Evolutionary conservation across 2,797 vertebrate genomes (phyloP).

Genomic region (Setipinna tenuifilis): DNA sequence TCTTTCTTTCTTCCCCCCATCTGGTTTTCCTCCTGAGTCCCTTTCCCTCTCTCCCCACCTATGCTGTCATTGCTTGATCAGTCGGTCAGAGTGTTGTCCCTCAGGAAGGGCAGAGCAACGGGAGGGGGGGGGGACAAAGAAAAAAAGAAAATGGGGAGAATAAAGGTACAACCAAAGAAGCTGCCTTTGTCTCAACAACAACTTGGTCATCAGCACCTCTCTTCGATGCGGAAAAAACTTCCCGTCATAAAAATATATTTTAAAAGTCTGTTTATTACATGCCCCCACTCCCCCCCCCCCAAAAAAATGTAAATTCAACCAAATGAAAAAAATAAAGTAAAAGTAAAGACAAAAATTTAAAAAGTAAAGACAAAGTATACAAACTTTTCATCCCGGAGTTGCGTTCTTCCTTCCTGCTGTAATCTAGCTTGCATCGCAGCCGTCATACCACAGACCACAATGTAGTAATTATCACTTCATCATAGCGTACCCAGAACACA

Average conservation of each 20-base stretch:
- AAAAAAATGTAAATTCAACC: no score
- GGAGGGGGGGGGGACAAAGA: constrained; percentile 62
- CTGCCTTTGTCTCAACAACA: constrained; percentile 71
- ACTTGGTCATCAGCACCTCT: constrained; percentile 71
- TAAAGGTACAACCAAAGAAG: constrained; percentile 58
- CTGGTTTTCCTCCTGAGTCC: background rate
- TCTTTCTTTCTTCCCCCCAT: constrained; percentile 27
- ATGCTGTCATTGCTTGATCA: constrained; percentile 71
- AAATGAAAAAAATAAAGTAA: background rate
- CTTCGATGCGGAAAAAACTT: background rate
- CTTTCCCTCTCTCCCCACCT: constrained; percentile 63
- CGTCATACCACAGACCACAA: background rate
- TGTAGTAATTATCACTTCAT: constrained; percentile 14
- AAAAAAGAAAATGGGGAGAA: constrained; percentile 42
- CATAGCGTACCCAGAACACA: background rate
- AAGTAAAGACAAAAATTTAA: background rate
- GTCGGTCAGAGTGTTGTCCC: constrained; percentile 60
- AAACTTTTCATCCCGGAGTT: background rate
- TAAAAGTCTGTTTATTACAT: background rate
- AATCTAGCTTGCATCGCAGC: background rate
- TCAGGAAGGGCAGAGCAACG: constrained; percentile 48
- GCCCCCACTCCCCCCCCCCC: no score
- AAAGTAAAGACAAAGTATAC: background rate
- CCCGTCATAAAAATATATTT: background rate
- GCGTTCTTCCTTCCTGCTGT: background rate